Evolutionary conservation across 2,888 invertebrate genomes (phyloP).

Genomic region (Entomobrya multifasciata): DNA sequence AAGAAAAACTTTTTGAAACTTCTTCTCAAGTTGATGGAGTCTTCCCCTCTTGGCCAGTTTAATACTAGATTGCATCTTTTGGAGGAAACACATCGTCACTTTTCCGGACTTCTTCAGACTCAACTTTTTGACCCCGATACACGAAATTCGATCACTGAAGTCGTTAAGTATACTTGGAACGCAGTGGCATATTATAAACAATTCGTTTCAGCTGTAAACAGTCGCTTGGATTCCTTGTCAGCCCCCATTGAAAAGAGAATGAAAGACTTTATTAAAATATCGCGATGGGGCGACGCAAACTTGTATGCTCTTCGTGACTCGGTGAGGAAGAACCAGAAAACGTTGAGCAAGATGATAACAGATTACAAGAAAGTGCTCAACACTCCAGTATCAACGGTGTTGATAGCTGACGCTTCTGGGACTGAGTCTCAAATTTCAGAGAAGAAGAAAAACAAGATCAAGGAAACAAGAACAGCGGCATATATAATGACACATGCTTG

Average conservation of each 20-base stretch:
- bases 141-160: neutral
- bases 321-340: conserved; percentile 92
- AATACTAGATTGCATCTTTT: conserved; percentile 89
- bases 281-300: conserved; percentile 96
- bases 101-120: conserved; percentile 84
- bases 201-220: conserved; percentile 86
- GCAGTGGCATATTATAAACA: conserved; percentile 91
- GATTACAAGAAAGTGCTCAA: conserved; percentile 83
- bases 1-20: conserved; percentile 83
- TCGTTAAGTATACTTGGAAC: conserved; percentile 86
- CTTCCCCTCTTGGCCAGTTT: conserved; percentile 92
- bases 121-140: conserved; percentile 45
- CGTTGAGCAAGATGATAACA: conserved; percentile 91
- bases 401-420: conserved; percentile 69
- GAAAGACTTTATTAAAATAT: conserved; percentile 96
- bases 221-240: conserved; percentile 86
- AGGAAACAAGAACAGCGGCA: conserved; percentile 31
- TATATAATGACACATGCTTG: conserved; percentile 64
- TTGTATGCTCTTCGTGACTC: conserved; percentile 96
- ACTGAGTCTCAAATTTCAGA: conserved; percentile 18
- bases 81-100: conserved; percentile 90
- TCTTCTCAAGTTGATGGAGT: conserved; percentile 91
- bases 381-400: conserved; percentile 70
- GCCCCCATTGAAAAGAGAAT: conserved; percentile 94
- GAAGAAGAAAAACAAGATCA: conserved; percentile 51